A percentile compares a stretch with the other conserved stretches of the same genome.
These are phyloP conservation scores for Ischnus inquisitorius DNA, from an alignment of 2,888 invertebrate genomes.

Conservation along the genomic window DNA sequence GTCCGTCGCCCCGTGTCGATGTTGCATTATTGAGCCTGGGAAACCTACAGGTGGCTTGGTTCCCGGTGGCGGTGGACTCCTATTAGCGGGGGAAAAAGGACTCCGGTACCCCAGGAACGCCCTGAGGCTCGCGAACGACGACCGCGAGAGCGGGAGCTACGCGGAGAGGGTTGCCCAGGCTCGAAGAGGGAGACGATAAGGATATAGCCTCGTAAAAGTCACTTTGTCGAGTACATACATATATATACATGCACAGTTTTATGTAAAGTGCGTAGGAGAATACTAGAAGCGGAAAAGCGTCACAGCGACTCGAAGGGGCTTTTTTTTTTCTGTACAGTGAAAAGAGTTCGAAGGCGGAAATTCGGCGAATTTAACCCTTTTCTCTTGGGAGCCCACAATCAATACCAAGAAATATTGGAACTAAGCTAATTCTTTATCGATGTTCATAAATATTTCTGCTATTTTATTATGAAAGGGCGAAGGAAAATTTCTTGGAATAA, in stretches of 20 bases:
- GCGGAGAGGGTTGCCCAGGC: constrained; percentile 49
- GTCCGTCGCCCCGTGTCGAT: constrained; percentile 71
- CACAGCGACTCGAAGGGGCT: neutral
- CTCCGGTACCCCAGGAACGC: constrained; percentile 69
- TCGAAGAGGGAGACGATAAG: constrained; percentile 41
- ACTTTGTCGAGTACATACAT: constrained; percentile 43
- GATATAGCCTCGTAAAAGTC: constrained; percentile 68
- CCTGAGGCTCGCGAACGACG: constrained; percentile 65
- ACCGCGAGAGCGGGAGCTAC: constrained; percentile 32
- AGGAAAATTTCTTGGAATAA: no score
- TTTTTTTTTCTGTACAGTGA: neutral
- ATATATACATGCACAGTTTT: neutral
- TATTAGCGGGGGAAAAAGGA: constrained; percentile 72
- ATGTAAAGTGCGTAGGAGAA: constrained; percentile 1
- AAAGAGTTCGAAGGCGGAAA: no score
- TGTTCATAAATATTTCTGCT: no score
- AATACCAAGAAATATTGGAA: no score
- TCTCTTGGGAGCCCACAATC: no score
- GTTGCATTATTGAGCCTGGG: constrained; percentile 84
- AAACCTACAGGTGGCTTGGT: constrained; percentile 82
- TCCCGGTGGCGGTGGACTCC: constrained; percentile 71
- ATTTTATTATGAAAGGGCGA: no score
- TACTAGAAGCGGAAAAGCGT: neutral
- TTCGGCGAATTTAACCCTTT: no score
- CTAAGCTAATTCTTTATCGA: no score